Evolutionary conservation across 37 sponge, comb jelly and placozoan genomes (phyloP), one percentile per base, ranked within the genome.

Genomic region (Eunapius fragilis): DNA sequence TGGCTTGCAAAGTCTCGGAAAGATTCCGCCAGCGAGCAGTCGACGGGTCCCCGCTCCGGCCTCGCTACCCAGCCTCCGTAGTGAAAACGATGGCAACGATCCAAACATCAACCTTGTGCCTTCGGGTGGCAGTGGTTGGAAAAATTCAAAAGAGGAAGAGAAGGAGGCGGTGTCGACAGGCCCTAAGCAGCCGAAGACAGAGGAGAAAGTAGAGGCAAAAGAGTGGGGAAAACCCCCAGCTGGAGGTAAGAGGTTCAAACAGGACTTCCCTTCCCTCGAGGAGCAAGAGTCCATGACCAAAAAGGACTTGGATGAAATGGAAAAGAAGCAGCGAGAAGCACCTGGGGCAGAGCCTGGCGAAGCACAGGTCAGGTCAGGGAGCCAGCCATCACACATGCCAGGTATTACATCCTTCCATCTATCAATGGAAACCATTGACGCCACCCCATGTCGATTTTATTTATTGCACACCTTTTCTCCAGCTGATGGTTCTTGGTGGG

Each of bases 11-110:
- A 92, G 91, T 72, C 83, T 95, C 17, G 98, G 96, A 5, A 92
- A 92, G 67, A 81, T 93, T 11, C 80, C 70, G 35, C 14, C 58
- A 13, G 77, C 78, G 3, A 68, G 84, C 19, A 91, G 87, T 50
- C 89, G 96, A 12, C 87, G 98, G 6, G 88, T 96, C 83, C 98
- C 98, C 3, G 85, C 82, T 28, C 98, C 98, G 14, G 96, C 87
- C 37, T 83, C 88, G 27, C 86, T 96, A 34, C 92, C 92, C 27
- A 96, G 96, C 77, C 89, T 98, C 10, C 87, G 91, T 31, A 92
- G 86, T 41, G 94, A 95, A 71, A 85, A 92, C 81, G 93, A 88
- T 31, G 98, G 96, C 31, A 94, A 98, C 68, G 96, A 98, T 69
- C 96, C 96, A 23, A 91, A 70, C 37, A 84, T 98, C 35, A 73